A percentile compares a stretch with the other conserved stretches of the same genome.
Conservation (phyloP, 2,797 vertebrate species). For the Ibycter americanus region DNA sequence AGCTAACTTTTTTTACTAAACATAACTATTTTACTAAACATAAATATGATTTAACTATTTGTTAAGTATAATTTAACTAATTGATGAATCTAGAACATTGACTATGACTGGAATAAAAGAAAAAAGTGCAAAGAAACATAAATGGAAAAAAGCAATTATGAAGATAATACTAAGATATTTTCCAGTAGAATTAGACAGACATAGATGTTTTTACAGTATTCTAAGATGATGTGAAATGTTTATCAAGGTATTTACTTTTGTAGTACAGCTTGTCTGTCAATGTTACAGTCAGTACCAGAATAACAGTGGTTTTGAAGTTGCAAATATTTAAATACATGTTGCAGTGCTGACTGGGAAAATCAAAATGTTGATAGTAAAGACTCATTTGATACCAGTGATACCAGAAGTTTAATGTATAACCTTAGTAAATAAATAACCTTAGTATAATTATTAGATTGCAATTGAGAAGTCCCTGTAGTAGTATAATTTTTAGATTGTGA, state of each 20-base stretch:
- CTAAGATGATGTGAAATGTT: neutral
- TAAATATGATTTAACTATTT: neutral
- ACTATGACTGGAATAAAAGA: neutral
- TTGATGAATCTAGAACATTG: neutral
- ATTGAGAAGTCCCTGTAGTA: no score
- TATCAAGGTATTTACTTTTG: neutral
- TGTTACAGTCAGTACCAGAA: neutral
- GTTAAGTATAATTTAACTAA: no score
- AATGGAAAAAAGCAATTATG: neutral
- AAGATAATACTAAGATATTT: neutral
- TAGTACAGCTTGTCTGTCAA: neutral
- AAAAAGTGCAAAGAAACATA: neutral
- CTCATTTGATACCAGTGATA: no score
- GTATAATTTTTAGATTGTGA: no score
- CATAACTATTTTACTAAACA: neutral
- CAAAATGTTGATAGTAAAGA: neutral
- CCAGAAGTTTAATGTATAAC: no score
- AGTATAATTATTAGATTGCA: no score
- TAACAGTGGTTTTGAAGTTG: neutral
- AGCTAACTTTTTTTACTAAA: neutral
- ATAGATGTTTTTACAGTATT: neutral
- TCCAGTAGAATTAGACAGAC: neutral
- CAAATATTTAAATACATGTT: neutral
- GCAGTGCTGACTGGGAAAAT: neutral
- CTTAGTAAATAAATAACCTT: no score